Conservation (phyloP, 1,140 invertebrate genomes). For the Steinernema feltiae region DNA sequence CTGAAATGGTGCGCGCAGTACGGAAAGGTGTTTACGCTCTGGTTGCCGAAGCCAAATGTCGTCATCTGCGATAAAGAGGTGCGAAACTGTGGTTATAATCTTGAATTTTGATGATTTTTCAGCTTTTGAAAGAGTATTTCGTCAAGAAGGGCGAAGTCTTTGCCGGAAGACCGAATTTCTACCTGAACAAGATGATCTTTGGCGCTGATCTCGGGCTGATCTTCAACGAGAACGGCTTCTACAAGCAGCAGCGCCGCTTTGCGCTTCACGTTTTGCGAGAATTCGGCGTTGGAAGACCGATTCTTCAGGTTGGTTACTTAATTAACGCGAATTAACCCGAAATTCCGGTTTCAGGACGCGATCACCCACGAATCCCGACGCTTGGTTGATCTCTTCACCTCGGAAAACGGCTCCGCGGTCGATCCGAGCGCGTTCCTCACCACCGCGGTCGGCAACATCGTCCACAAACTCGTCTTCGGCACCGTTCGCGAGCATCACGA, state of each 20-base stretch:
- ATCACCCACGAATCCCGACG: neutral
- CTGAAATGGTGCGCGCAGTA: neutral
- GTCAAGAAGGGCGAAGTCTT: neutral
- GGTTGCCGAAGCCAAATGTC: neutral
- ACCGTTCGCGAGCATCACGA: neutral
- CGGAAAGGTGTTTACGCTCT: neutral
- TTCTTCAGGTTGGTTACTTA: no score
- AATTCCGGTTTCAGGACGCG: no score
- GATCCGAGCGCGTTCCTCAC: neutral
- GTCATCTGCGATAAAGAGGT: neutral
- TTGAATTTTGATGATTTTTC: neutral
- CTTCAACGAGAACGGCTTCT: neutral
- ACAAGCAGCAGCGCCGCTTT: slow-evolving; percentile 8
- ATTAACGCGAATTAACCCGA: no score
- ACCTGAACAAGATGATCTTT: neutral
- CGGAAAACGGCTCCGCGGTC: neutral
- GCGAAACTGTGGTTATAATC: neutral
- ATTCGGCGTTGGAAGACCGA: neutral
- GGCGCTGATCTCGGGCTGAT: neutral
- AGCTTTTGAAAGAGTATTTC: neutral
- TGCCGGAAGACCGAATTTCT: neutral
- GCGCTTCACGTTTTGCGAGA: neutral
- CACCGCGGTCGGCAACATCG: slow-evolving; percentile 6
- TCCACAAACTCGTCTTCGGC: slow-evolving; percentile 1
- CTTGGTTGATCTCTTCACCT: neutral